A percentile compares a stretch with the other conserved stretches of the same genome.
phyloP scores from a whole-genome alignment of 2,113 vertebrate genomes.

The Megaceryle torquata region DNA sequence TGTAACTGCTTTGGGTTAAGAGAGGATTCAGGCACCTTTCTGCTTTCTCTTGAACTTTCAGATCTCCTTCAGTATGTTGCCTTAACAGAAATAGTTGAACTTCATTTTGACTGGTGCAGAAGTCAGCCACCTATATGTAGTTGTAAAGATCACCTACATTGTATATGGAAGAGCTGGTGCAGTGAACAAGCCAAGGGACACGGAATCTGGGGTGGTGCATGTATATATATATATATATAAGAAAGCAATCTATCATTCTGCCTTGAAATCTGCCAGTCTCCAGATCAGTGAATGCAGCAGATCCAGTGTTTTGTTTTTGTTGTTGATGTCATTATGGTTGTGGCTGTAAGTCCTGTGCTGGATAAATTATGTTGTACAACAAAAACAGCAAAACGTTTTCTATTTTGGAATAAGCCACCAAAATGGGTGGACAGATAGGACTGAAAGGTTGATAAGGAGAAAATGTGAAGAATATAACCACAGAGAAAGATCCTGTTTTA shows the following conservation, averaged over 20 bases:
- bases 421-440: not conserved
- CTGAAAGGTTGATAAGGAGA: not conserved
- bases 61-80: not conserved
- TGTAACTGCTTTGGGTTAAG: not conserved
- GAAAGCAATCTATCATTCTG: not conserved
- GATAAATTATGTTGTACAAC: not conserved
- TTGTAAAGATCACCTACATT: not conserved
- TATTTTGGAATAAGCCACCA: not conserved
- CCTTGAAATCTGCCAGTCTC: not conserved
- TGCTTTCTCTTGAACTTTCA: not conserved
- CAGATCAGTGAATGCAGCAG: not conserved
- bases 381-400: not conserved
- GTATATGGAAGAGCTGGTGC: not conserved
- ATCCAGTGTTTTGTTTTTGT: not conserved
- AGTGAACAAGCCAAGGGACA: not conserved
- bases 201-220: not conserved
- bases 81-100: not conserved
- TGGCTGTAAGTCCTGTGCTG: not conserved
- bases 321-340: not conserved
- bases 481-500: not conserved
- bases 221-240: too few species aligned
- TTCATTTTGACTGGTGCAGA: not conserved
- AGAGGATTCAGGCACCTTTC: not conserved
- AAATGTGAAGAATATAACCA: not conserved
- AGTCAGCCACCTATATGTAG: not conserved